phyloP scores from a whole-genome alignment of 2,113 vertebrate genomes.

The Neodontobutis hainanensis region DNA sequence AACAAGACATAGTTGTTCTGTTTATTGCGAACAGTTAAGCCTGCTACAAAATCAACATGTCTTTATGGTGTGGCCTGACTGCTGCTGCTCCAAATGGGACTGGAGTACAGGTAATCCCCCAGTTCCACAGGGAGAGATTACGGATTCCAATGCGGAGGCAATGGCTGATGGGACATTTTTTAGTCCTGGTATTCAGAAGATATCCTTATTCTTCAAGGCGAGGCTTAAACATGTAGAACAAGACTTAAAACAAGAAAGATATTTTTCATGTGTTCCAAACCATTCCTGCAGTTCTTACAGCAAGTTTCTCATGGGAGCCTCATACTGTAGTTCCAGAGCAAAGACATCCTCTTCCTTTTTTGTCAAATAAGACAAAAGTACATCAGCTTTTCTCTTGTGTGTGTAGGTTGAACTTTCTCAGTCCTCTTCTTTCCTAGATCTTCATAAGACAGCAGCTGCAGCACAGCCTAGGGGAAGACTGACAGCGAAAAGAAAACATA shows the following conservation, averaged over 20 bases:
- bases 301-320: conserved; percentile 23
- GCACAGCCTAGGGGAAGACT: conserved; percentile 50
- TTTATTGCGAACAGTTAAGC: conserved; percentile 45
- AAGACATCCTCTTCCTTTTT: conserved; percentile 24
- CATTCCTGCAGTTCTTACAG: background rate
- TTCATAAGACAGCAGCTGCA: conserved; percentile 38
- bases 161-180: conserved; percentile 20
- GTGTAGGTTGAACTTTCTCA: background rate
- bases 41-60: conserved; percentile 29
- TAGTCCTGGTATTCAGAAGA: conserved; percentile 13
- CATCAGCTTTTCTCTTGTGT: conserved; percentile 19
- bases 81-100: conserved; percentile 28
- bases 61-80: conserved; percentile 31
- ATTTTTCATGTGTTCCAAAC: background rate
- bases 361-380: conserved; percentile 18
- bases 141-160: conserved; percentile 23
- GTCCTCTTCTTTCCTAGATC: conserved; percentile 12
- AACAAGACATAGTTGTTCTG: conserved; percentile 55
- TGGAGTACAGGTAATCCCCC: conserved; percentile 46
- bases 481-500: conserved; percentile 43
- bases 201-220: conserved; percentile 15
- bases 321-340: conserved; percentile 4
- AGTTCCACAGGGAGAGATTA: conserved; percentile 43
- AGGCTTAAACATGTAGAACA: conserved; percentile 14
- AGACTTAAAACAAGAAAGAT: background rate